phyloP scores from a whole-genome alignment of 2,113 vertebrate species.

The Chlamydotis undulata region DNA sequence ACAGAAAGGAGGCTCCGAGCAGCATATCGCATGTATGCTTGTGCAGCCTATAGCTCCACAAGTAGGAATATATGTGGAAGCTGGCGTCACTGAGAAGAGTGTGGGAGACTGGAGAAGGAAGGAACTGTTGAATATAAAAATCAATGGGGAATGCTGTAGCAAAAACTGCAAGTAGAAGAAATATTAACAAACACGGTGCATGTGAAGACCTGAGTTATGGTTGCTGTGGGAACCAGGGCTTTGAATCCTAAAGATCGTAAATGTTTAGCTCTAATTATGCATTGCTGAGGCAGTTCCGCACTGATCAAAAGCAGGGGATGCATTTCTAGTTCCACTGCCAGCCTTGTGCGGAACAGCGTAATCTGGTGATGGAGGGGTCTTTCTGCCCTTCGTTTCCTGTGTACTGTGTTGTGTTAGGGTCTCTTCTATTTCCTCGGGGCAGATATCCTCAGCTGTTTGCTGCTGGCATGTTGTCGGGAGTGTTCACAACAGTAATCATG shows the following conservation, averaged over 20 bases:
- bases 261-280: neutral
- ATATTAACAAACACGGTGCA: neutral
- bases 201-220: neutral
- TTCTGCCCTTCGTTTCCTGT: neutral
- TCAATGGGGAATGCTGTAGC: neutral
- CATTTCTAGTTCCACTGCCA: neutral
- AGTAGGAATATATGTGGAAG: neutral
- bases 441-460: constrained; percentile 96
- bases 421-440: constrained; percentile 45
- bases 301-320: neutral
- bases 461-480: constrained; percentile 94
- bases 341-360: neutral
- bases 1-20: neutral
- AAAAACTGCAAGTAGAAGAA: neutral
- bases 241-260: neutral
- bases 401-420: neutral
- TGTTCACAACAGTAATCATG: constrained; percentile 98
- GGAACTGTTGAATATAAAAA: neutral
- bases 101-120: neutral
- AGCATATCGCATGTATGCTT: too few species aligned
- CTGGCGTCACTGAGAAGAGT: neutral
- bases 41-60: neutral
- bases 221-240: constrained; percentile 26
- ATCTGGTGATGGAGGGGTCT: neutral
- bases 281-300: neutral